Evolutionary conservation across 2,888 invertebrate genomes (phyloP).

Genomic region (Heterodera filipjevi): DNA sequence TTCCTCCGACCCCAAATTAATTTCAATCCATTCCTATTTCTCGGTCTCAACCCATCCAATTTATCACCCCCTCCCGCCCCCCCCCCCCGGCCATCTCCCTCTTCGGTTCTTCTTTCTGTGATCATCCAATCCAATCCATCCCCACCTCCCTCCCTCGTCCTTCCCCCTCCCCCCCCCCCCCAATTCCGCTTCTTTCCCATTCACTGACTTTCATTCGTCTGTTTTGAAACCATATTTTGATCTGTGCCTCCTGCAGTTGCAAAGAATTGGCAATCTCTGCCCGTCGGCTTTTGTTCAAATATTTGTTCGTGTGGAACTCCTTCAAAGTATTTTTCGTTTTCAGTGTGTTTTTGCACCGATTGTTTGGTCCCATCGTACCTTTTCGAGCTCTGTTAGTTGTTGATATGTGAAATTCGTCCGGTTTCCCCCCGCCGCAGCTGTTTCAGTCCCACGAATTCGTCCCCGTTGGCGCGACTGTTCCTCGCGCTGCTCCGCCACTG

Average conservation of each 20-base stretch:
- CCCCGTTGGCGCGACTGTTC: slow-evolving; percentile 23
- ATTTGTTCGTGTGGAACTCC: slow-evolving; percentile 98
- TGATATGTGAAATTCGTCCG: slow-evolving; percentile 99
- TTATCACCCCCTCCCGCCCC: too few relatives aligned
- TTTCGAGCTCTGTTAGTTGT: slow-evolving; percentile 96
- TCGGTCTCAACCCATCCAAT: too few relatives aligned
- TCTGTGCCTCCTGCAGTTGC: slow-evolving; percentile 94
- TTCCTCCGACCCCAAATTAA: not conserved
- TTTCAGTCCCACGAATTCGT: slow-evolving; percentile 16
- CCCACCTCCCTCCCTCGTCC: not conserved
- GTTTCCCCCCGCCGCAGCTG: slow-evolving; percentile 42
- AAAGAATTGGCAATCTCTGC: slow-evolving; percentile 96
- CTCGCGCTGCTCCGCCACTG: slow-evolving; percentile 7
- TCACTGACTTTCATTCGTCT: slow-evolving; percentile 80
- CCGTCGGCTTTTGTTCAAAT: slow-evolving; percentile 90
- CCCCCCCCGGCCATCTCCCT: too few relatives aligned
- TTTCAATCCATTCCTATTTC: not conserved
- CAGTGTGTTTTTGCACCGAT: not conserved
- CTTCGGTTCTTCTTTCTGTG: not conserved
- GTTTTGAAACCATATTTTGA: slow-evolving; percentile 98
- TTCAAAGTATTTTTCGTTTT: slow-evolving; percentile 67
- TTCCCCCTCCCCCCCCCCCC: not conserved
- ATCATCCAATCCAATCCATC: not conserved
- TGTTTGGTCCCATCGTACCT: too few relatives aligned
- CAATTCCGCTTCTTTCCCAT: too few relatives aligned